These are phyloP conservation scores for Neodon shergylaensis DNA, from an alignment of 2,113 vertebrate species.

Conservation along the genomic window DNA sequence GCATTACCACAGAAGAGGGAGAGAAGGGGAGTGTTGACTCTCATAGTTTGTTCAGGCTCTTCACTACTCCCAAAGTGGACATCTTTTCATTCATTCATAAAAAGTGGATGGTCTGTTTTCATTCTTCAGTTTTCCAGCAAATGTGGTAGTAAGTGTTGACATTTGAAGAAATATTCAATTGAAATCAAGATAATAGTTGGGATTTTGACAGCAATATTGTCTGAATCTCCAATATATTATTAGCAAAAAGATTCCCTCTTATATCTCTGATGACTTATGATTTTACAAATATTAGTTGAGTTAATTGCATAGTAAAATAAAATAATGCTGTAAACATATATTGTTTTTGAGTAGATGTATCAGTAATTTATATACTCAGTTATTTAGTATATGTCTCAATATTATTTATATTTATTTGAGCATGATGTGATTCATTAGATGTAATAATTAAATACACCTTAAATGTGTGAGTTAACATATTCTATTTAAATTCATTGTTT, in stretches of 20 bases:
- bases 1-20: not conserved
- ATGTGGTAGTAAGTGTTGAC: not conserved
- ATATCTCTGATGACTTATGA: not conserved
- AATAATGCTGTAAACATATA: not conserved
- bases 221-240: not conserved
- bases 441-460: not conserved
- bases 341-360: not conserved
- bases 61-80: not conserved
- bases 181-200: not conserved
- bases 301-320: not conserved
- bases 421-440: not conserved
- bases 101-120: not conserved
- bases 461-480: not conserved
- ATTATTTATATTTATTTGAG: not conserved
- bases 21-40: too few species aligned
- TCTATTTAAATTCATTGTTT: not conserved
- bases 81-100: not conserved
- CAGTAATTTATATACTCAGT: not conserved
- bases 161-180: not conserved
- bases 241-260: not conserved
- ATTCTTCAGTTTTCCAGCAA: not conserved
- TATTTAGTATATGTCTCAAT: not conserved
- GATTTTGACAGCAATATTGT: not conserved
- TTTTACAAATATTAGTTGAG: not conserved
- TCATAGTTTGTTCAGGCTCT: not conserved